Base-by-base conservation (phyloP, 1,140 invertebrate genomes). In the Battus philenor region DNA sequence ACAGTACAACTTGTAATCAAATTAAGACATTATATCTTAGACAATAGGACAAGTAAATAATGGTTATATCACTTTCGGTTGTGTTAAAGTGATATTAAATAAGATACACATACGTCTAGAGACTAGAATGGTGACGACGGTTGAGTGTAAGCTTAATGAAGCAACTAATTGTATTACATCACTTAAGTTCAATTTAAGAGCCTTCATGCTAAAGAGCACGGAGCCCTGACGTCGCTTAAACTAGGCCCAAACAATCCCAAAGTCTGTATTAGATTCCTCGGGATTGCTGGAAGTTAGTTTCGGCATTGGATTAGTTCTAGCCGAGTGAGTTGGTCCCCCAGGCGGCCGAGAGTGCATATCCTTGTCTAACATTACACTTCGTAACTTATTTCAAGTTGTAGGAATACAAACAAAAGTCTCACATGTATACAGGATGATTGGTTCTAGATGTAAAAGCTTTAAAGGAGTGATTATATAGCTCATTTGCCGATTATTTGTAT, bases 291-390 rank as follows among this genome's bases (percentile, higher is more conserved):
- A 57, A 62, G 57, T 64, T 59, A 72, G 60, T 68, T 73, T 70
- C 54, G 47, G 47, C 50, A 65, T 71, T 64, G 64, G 57, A 71
- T 73, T 75, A 74, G 64, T 68, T 65, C 38, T 44, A 59, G 55
- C 46, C 53, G 44, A 58, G 44, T 31, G 48, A 39, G 47, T 22
- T 45, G 27, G 49, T 52, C 59, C 59, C 50, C 31, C 50, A 43
- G 50, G 54, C 49, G 31, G 27, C 36, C 29, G 39, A 64, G 59
- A 80, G 76, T 80, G 76, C 74, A 76, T 70, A 72, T 68, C 68
- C 76, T 51, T 80, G 73, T 80, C 70, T 66, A 62, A 76, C 69
- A 74, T 54, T 64, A 74, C 61, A 66, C 67, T 64, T 54, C 29
- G 58, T 64, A 73, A 77, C 70, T 73, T 75, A 63, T 58, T 61